phyloP scores from a whole-genome alignment of 2,797 vertebrate genomes.

The Paratrypauchen microcephalus region DNA sequence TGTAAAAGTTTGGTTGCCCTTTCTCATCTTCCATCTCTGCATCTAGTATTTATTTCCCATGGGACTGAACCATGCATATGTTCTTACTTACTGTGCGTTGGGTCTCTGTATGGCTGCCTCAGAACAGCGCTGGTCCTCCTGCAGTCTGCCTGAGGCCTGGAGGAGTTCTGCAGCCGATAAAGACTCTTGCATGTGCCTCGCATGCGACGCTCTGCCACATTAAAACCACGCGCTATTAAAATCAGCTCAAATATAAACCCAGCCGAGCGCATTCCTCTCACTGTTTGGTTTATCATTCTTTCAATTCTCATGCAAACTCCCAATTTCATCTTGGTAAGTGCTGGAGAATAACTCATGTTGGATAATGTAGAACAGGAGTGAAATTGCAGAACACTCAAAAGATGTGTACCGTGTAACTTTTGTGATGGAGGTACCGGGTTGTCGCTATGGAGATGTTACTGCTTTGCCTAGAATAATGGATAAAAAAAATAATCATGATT shows the following conservation, averaged over 20 bases:
- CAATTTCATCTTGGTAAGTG: neutral
- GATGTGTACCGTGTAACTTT: too few relatives aligned
- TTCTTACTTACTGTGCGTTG: constrained; percentile 29
- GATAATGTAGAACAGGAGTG: neutral
- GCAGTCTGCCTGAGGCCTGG: constrained; percentile 33
- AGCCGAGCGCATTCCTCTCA: constrained; percentile 16
- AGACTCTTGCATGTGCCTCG: constrained; percentile 33
- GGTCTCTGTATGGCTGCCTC: constrained; percentile 51
- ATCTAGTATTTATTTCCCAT: constrained; percentile 5
- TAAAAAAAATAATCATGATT: too few relatives aligned
- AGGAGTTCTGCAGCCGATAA: constrained; percentile 53
- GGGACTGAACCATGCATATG: constrained; percentile 59
- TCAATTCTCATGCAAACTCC: neutral
- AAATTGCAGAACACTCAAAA: too few relatives aligned
- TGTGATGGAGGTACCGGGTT: neutral
- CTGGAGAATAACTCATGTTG: neutral
- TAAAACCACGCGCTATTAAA: constrained; percentile 46
- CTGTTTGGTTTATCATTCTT: constrained; percentile 1
- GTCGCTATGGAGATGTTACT: neutral
- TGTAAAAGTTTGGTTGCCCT: neutral
- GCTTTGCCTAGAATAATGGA: too few relatives aligned
- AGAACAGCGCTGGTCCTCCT: constrained; percentile 62
- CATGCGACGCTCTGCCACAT: constrained; percentile 51
- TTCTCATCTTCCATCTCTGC: too few relatives aligned
- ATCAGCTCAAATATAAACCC: constrained; percentile 42